Conservation (phyloP, 35 echinoderm and acorn worm genomes). For the Nesometra sesokonis region DNA sequence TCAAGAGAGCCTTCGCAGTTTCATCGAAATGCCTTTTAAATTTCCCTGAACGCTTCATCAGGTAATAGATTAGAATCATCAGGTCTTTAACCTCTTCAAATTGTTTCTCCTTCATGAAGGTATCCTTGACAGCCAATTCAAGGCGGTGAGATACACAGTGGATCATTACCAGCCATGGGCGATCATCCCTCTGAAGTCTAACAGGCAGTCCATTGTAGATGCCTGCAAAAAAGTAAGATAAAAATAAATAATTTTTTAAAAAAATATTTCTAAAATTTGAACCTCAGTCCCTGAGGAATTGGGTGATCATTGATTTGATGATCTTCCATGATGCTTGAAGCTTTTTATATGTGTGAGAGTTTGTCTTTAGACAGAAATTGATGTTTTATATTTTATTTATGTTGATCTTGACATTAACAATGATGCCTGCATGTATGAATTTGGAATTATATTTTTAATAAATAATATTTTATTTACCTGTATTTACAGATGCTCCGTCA, state of each 20-base stretch:
- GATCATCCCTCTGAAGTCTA: slow-evolving; percentile 32
- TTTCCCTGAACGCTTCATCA: slow-evolving; percentile 58
- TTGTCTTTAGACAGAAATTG: too few relatives aligned
- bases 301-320: too few relatives aligned
- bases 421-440: too few relatives aligned
- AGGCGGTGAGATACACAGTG: slow-evolving; percentile 48
- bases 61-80: slow-evolving; percentile 44
- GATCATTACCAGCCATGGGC: slow-evolving; percentile 44
- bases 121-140: slow-evolving; percentile 44
- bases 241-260: neutral
- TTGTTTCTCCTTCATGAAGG: slow-evolving; percentile 23
- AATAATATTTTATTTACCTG: neutral
- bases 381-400: too few relatives aligned
- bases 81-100: slow-evolving; percentile 41
- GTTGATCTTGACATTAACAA: too few relatives aligned
- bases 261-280: neutral
- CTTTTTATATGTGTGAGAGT: too few relatives aligned
- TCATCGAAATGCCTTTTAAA: slow-evolving; percentile 51
- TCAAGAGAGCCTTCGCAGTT: slow-evolving; percentile 22
- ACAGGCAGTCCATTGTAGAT: slow-evolving; percentile 33
- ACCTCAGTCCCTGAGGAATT: too few relatives aligned
- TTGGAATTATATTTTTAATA: too few relatives aligned
- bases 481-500: slow-evolving; percentile 50
- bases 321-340: too few relatives aligned
- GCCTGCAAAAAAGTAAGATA: slow-evolving; percentile 18